phyloP scores from a whole-genome alignment of 2,888 invertebrate species.

The Cheilosia vulpina region DNA sequence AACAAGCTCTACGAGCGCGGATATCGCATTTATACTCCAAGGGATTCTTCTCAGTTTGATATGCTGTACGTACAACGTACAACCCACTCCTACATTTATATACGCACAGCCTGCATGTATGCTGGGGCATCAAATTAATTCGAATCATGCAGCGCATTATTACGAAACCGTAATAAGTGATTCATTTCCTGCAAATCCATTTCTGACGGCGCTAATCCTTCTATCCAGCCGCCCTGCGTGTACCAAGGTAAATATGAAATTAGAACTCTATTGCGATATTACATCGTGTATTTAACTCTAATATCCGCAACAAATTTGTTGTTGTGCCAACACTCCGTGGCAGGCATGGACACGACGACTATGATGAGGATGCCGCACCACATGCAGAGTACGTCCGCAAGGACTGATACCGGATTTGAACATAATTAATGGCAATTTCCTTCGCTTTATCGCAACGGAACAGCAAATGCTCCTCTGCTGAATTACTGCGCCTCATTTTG shows the following conservation, averaged over 20 bases:
- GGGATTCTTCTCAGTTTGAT: background rate
- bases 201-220: conserved; percentile 4
- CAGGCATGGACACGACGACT: conserved; percentile 26
- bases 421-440: conserved; percentile 73
- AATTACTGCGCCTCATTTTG: conserved; percentile 20
- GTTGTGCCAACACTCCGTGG: conserved; percentile 43
- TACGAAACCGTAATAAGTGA: conserved; percentile 16
- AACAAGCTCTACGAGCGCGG: conserved; percentile 5
- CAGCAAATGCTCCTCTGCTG: conserved; percentile 52
- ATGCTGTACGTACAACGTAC: background rate
- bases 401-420: conserved; percentile 72
- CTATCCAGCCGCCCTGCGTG: conserved; percentile 1
- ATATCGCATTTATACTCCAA: background rate
- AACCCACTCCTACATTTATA: no score
- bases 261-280: conserved; percentile 28
- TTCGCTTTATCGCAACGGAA: conserved; percentile 65
- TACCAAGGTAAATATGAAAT: conserved; percentile 43
- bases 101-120: background rate
- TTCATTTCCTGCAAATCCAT: conserved; percentile 46
- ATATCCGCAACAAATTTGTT: conserved; percentile 57
- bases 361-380: conserved; percentile 18
- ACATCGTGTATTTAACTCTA: conserved; percentile 28
- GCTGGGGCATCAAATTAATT: conserved; percentile 52
- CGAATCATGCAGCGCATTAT: conserved; percentile 40
- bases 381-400: conserved; percentile 61